Conservation (phyloP, 1,140 invertebrate species). For the Thalassaphorura encarpata region DNA sequence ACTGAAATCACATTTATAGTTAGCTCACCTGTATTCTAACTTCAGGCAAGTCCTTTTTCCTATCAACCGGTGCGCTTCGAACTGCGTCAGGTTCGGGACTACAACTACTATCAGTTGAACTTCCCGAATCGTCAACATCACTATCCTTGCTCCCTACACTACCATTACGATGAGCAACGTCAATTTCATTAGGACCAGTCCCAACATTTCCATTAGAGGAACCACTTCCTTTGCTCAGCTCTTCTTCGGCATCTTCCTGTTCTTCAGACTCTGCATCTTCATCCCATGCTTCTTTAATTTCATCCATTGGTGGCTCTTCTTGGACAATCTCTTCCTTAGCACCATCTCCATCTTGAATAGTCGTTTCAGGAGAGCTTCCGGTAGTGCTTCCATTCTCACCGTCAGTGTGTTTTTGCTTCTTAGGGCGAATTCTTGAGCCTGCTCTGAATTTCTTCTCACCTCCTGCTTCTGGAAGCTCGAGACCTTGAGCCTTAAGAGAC, state of each 20-base stretch:
- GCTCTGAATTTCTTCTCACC: constrained; percentile 57
- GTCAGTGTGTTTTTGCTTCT: constrained; percentile 57
- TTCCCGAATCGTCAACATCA: constrained; percentile 3
- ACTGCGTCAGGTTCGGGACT: constrained; percentile 46
- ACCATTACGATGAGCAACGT: neutral
- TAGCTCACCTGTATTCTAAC: constrained; percentile 50
- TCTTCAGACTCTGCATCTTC: constrained; percentile 41
- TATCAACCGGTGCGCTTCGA: constrained; percentile 50
- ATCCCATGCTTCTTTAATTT: constrained; percentile 45
- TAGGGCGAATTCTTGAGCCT: constrained; percentile 60
- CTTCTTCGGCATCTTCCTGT: constrained; percentile 23
- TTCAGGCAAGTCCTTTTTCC: constrained; percentile 51
- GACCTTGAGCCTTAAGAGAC: constrained; percentile 71
- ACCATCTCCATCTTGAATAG: constrained; percentile 39
- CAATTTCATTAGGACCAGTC: constrained; percentile 25
- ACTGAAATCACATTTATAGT: neutral
- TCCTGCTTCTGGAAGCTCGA: constrained; percentile 54
- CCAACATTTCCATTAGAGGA: neutral
- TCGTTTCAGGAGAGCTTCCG: constrained; percentile 41
- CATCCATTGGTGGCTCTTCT: constrained; percentile 45
- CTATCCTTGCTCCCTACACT: neutral
- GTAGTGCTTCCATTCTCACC: neutral
- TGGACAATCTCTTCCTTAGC: neutral
- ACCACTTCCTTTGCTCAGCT: constrained; percentile 35
- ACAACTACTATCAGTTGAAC: neutral